Evolutionary conservation across 2,797 vertebrate species (phyloP).

Genomic region (Trichosurus vulpecula): DNA sequence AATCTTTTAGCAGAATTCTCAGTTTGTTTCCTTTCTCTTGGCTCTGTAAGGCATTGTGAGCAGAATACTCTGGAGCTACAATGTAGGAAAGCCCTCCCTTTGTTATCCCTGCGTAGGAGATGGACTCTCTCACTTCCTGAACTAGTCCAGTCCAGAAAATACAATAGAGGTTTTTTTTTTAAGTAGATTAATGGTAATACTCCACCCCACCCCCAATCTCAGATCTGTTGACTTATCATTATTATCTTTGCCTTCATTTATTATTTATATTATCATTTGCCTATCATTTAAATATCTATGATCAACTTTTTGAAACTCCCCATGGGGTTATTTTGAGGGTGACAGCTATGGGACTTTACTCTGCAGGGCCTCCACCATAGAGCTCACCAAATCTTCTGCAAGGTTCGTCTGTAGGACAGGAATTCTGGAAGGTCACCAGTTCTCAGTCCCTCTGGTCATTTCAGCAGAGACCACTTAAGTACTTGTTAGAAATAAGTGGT

Average conservation of each 20-base stretch:
- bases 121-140: background rate
- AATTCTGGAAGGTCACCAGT: background rate
- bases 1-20: background rate
- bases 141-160: background rate
- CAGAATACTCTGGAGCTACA: background rate
- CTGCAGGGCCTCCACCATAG: background rate
- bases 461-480: conserved; percentile 7
- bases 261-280: no score
- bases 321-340: background rate
- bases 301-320: background rate
- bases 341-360: no score
- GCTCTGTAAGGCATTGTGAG: background rate
- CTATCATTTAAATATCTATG: background rate
- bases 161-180: background rate
- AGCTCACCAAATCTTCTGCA: background rate
- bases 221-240: background rate
- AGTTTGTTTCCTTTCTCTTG: background rate
- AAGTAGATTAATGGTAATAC: background rate
- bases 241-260: background rate
- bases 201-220: background rate
- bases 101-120: background rate
- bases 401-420: background rate
- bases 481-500: background rate
- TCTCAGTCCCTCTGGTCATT: background rate
- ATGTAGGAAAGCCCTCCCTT: background rate